Base-by-base conservation (phyloP, 2,797 vertebrate genomes). In the Cheirogaleus major region DNA sequence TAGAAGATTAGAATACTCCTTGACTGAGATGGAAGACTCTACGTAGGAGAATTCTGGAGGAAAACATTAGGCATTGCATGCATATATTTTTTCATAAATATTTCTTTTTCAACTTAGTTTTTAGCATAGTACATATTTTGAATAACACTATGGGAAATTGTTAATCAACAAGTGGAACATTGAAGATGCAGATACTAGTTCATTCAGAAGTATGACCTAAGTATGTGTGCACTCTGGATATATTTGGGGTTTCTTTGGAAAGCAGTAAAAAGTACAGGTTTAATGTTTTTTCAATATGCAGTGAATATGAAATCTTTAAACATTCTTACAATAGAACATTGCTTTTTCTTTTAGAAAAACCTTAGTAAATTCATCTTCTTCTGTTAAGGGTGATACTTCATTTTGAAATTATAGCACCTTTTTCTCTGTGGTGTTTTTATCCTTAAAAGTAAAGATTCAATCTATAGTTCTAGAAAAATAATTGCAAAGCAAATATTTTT, bases 341-440 rank as follows among this genome's bases (percentile, higher is more conserved):
- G 30, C 5, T 20, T 96, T 79, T 82, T 38, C 7, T 45, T 87
- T 72, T 35, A 23, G 87, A 91, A 76, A 80, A 48, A 32, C 7
- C 2, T 25, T 61, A 72, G 45, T 32, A 91, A 92, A 92, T 91
- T 89, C n/a, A 81, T 84, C 92, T 73, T 65, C 92, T 95, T 94
- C 20, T 45, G 23, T 86, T 91, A 92, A 91, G 63, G n/a, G 41
- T 15, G 15, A 89, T 86, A n/a, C 32, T 93, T 96, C 57, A 94
- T 25, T 97, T 89, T 94, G 45, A 96, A 96, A 89, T 95, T 79
- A 93, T 45, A 76, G 11, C 23, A 94, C 27, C 30, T 91, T 30
- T 63, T 81, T 96, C 32, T 80, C 17, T 91, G 18, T 79, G 45
- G n/a, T 82, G 50, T 84, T 96, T 93, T 92, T 84, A 87, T 59